phyloP scores from a whole-genome alignment of 2,113 vertebrate species.

The Hypocryptadius cinnamomeus region DNA sequence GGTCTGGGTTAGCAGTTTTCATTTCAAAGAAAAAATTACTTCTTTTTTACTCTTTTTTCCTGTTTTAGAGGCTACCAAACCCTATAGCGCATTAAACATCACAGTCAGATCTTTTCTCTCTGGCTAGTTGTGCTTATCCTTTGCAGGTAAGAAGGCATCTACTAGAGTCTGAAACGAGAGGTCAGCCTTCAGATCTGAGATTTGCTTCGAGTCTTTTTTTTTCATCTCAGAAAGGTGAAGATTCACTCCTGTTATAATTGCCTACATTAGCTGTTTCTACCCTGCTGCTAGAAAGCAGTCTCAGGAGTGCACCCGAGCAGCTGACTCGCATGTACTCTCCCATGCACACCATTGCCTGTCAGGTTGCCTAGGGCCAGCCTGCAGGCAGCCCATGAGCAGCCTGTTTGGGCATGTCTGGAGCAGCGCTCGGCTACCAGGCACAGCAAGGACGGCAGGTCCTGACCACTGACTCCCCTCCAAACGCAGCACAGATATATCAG shows the following conservation, averaged over 20 bases:
- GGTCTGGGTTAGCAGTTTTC: background rate
- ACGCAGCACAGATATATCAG: background rate
- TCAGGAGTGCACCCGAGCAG: background rate
- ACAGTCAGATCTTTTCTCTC: slow-evolving; percentile 8
- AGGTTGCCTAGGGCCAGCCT: slow-evolving; percentile 44
- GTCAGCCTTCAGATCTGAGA: slow-evolving; percentile 32
- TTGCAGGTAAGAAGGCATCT: background rate
- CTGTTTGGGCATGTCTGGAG: background rate
- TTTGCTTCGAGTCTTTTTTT: background rate
- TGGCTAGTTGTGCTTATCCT: background rate
- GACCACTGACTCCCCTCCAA: background rate
- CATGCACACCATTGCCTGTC: background rate
- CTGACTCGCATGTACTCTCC: background rate
- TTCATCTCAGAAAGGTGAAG: background rate
- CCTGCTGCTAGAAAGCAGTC: background rate
- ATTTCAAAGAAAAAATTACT: background rate
- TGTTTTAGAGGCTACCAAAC: background rate
- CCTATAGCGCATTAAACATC: background rate
- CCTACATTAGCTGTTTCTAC: background rate
- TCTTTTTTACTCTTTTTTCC: background rate
- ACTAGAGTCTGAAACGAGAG: background rate
- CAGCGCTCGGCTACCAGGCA: background rate
- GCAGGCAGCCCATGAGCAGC: slow-evolving; percentile 15
- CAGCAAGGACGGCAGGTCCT: background rate
- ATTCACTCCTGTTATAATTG: background rate